phyloP scores from a whole-genome alignment of 2,888 invertebrate genomes.

The Sisyra terminalis region DNA sequence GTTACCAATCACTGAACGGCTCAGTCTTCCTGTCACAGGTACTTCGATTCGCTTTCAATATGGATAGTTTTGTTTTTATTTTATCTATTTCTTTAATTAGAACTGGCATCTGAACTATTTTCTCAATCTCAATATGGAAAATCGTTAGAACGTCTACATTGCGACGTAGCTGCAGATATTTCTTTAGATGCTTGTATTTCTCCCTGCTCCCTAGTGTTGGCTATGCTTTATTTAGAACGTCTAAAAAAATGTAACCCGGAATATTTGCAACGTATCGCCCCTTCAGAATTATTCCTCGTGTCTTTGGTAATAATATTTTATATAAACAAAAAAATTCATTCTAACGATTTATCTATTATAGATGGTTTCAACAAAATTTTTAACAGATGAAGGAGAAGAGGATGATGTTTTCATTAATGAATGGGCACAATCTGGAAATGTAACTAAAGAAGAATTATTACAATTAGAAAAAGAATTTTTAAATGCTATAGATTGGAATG shows the following conservation, averaged over 20 bases:
- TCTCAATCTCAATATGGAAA: conserved; percentile 60
- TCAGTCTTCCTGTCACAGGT: conserved; percentile 72
- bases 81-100: conserved; percentile 24
- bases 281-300: conserved; percentile 86
- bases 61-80: conserved; percentile 1
- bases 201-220: conserved; percentile 84
- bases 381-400: conserved; percentile 83
- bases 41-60: conserved; percentile 11
- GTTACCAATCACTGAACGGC: conserved; percentile 49
- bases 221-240: conserved; percentile 84
- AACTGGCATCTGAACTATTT: conserved; percentile 73
- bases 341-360: conserved; percentile 24
- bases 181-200: conserved; percentile 71
- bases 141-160: conserved; percentile 58
- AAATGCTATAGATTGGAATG: conserved; percentile 80
- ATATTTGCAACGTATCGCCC: conserved; percentile 67
- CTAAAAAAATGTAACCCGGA: conserved; percentile 65
- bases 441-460: conserved; percentile 57
- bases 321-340: conserved; percentile 1
- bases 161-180: conserved; percentile 59
- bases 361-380: conserved; percentile 94
- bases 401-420: conserved; percentile 83
- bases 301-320: conserved; percentile 53
- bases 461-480: conserved; percentile 77
- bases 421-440: conserved; percentile 78